phyloP scores from a whole-genome alignment of 2,797 vertebrate species.

The Nothura maculosa region DNA sequence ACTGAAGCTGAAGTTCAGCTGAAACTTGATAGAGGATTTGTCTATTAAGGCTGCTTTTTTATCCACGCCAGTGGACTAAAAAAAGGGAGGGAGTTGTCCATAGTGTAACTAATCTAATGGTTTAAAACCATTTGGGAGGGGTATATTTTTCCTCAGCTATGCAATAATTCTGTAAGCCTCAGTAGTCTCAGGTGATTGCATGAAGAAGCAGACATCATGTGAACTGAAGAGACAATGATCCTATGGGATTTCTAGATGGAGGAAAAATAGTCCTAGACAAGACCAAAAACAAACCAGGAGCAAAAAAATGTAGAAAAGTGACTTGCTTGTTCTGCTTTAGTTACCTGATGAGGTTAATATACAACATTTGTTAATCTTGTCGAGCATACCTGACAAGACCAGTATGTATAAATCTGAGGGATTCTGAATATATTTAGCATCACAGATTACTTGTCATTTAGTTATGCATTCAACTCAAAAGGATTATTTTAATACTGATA shows the following conservation, averaged over 20 bases:
- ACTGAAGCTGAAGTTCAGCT: not conserved
- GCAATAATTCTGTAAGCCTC: not conserved
- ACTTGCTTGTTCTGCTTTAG: not conserved
- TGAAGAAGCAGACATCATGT: not conserved
- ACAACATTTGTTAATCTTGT: not conserved
- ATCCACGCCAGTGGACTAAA: not conserved
- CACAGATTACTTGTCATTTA: slow-evolving; percentile 35
- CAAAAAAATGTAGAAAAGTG: not conserved
- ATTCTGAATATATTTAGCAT: not conserved
- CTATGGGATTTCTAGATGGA: not conserved
- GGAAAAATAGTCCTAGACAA: not conserved
- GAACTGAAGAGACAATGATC: not conserved
- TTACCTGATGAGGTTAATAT: slow-evolving; percentile 8
- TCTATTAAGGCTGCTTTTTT: not conserved
- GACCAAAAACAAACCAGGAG: not conserved
- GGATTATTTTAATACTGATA: slow-evolving; percentile 52
- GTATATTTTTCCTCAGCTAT: not conserved
- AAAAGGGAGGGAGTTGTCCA: not conserved
- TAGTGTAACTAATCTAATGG: not conserved
- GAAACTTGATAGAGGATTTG: not conserved
- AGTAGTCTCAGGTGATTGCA: not conserved
- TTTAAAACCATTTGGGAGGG: not conserved
- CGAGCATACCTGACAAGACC: not conserved
- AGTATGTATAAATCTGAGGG: not conserved
- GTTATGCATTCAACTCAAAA: not conserved